Percentiles rank a stretch among this genome's conserved stretches.
phyloP scores from a whole-genome alignment of 2,113 vertebrate species.

The Aptenodytes forsteri region DNA sequence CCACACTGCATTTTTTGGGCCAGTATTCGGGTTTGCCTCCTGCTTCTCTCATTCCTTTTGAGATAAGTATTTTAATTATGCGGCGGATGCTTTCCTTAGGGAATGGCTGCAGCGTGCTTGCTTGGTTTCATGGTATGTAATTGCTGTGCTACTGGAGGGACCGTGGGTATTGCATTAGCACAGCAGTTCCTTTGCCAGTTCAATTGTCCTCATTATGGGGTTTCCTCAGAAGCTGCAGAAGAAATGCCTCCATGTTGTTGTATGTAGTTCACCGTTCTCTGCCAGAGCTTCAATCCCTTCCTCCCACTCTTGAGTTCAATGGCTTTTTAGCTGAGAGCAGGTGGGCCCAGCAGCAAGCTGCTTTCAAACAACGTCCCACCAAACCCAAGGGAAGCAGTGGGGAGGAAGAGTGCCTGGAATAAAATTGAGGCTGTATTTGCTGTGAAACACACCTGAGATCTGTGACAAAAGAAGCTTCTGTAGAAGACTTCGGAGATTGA shows the following conservation, averaged over 20 bases:
- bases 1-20: neutral
- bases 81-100: neutral
- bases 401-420: neutral
- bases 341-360: neutral
- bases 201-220: neutral
- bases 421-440: neutral
- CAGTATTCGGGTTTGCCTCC: neutral
- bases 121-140: neutral
- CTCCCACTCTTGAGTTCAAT: neutral
- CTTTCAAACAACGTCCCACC: neutral
- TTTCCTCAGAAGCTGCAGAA: constrained; percentile 26
- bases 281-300: constrained; percentile 6
- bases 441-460: rapidly evolving
- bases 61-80: neutral
- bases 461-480: neutral
- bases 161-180: neutral
- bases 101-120: neutral
- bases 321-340: neutral
- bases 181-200: constrained; percentile 29
- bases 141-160: neutral
- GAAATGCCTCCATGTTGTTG: neutral
- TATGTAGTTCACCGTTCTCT: neutral
- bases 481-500: neutral
- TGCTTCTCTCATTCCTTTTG: neutral
- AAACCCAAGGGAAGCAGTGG: neutral